phyloP scores from a whole-genome alignment of 2,797 vertebrate species.

The Phyllotis vaccarum region DNA sequence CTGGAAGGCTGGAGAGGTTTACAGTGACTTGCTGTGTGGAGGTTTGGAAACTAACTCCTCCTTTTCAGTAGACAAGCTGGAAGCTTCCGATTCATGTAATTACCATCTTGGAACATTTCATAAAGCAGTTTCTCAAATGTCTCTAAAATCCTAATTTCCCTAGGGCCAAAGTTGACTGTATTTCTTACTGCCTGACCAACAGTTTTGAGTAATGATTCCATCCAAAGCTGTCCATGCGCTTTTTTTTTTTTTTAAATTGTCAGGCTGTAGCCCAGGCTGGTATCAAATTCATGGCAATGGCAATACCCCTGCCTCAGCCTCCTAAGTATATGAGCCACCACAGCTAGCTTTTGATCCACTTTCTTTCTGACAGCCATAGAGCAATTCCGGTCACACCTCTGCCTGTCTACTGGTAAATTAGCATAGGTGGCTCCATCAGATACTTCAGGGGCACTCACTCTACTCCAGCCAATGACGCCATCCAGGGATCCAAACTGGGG shows the following conservation, averaged over 20 bases:
- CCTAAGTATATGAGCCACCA: no score
- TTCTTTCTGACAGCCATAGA: neutral
- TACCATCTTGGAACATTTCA: neutral
- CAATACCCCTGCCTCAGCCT: neutral
- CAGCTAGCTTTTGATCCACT: neutral
- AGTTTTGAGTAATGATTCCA: neutral
- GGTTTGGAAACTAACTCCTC: neutral
- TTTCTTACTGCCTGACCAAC: neutral
- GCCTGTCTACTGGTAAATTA: neutral
- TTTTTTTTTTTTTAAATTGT: neutral
- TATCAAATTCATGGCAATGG: neutral
- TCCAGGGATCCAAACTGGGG: neutral
- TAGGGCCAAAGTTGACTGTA: neutral
- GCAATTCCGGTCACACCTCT: neutral
- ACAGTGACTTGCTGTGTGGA: neutral
- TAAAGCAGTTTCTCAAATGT: neutral
- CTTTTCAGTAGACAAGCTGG: neutral
- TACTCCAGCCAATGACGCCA: neutral
- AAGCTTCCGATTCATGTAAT: neutral
- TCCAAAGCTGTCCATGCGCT: neutral
- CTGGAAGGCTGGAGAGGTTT: neutral
- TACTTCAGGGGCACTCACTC: no score
- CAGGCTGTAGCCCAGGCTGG: neutral
- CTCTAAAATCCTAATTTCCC: neutral
- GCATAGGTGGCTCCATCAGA: neutral